A percentile compares a stretch with the other conserved stretches of the same genome.
These are phyloP conservation scores for Artibeus jamaicensis DNA, from an alignment of 2,797 vertebrate species.

Conservation along the genomic window DNA sequence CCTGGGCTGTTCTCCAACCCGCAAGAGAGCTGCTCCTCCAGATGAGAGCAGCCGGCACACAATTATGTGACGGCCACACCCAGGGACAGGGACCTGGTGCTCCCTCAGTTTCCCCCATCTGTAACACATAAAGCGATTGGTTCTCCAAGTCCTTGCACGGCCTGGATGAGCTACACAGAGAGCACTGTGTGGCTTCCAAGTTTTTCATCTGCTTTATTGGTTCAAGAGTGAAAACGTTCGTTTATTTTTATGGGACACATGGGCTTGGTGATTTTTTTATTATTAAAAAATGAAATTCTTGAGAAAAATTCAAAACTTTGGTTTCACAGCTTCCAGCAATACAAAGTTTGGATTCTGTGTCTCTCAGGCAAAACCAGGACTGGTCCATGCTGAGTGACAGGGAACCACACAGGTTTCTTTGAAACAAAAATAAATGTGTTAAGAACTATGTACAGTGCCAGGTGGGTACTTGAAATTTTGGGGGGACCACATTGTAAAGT, in stretches of 20 bases:
- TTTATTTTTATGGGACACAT: conserved; percentile 64
- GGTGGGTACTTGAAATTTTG: not conserved
- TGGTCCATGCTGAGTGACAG: not conserved
- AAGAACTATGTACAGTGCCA: not conserved
- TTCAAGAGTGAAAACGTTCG: conserved; percentile 56
- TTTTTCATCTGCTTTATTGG: conserved; percentile 54
- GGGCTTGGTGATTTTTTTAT: conserved; percentile 52
- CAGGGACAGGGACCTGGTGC: not conserved
- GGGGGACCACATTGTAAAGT: not conserved
- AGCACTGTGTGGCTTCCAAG: not conserved
- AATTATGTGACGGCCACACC: not conserved
- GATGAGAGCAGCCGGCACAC: not conserved
- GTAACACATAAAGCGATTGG: not conserved
- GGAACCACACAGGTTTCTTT: not conserved
- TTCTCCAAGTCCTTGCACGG: not conserved
- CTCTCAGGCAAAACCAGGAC: not conserved
- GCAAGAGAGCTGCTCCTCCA: not conserved
- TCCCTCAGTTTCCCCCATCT: conserved; percentile 52
- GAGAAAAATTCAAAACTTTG: conserved; percentile 63
- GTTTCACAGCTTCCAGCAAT: conserved; percentile 57
- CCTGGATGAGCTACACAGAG: conserved; percentile 3
- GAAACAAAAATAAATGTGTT: not conserved
- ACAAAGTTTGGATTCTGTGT: conserved; percentile 29
- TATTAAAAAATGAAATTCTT: conserved; percentile 72
- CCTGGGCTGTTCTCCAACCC: not conserved